Evolutionary conservation across 2,888 invertebrate species (phyloP), one percentile per base, ranked within the genome.

Genomic region (Entomobrya proxima): DNA sequence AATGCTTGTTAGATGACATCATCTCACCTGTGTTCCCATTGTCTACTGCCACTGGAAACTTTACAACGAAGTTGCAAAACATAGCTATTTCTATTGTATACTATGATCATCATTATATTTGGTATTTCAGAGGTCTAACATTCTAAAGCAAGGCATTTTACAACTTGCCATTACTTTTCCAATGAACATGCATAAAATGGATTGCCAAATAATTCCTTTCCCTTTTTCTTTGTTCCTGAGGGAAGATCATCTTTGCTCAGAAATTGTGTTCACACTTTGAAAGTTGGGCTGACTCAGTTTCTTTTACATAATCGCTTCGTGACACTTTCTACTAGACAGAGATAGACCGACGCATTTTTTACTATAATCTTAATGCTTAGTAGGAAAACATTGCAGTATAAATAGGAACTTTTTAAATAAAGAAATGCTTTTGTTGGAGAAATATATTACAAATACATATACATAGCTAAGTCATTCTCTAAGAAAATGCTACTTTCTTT

Each of bases 181-280:
- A 55, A 27, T 27, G 27, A 27, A 1, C 55, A 55, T 27, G 55
- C 15, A 76, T 77, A 37, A 40, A 78, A 78, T 47, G 47, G 47
- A 64, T 64, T 78, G 64, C 77, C 77, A 47, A 78, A 77, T 61
- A 61, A 78, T 78, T 78, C 77, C 77, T 61, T 64, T 64, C 61
- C 64, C 47, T 78, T 64, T 78, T 44, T 44, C 18, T n/a, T 52
- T 35, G 7, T 35, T 55, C 27, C 13, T 24, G n/a, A 32, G 11
- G 32, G 32, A 55, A 61, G n/a, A 61, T 27, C 32, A 61, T 61
- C 24, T 61, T 27, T 27, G 13, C 5, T 61, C 55, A 11, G 9
- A 21, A 40, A 44, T 13, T 24, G 32, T 27, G 37, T 64, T 18
- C 5, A 37, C n/a, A 32, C 1, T 35, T 64, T 64, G 35, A 18